Percentiles rank a stretch among this genome's conserved stretches.
These are phyloP conservation scores for Lacerta viridis DNA, from an alignment of 2,797 vertebrate genomes.

Conservation along the genomic window DNA sequence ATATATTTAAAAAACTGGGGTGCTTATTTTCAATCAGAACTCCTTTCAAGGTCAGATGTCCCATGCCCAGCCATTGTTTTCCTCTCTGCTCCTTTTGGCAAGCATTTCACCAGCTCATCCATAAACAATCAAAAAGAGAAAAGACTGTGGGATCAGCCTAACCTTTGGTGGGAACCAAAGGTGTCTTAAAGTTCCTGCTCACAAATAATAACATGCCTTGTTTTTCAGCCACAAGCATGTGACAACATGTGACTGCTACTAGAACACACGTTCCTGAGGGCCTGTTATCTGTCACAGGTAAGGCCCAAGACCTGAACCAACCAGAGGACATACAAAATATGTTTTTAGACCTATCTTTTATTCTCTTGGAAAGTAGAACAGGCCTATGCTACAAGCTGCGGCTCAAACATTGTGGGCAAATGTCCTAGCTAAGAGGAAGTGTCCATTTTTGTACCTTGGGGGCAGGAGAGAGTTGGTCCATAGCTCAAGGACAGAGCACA, in stretches of 20 bases:
- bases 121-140: constrained; percentile 80
- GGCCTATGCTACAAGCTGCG: not conserved
- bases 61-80: constrained; percentile 80
- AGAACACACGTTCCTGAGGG: not conserved
- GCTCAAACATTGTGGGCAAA: not conserved
- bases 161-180: constrained; percentile 68
- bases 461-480: not conserved
- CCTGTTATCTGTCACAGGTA: not conserved
- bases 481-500: not conserved
- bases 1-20: constrained; percentile 54
- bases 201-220: constrained; percentile 58
- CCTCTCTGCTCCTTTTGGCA: constrained; percentile 77
- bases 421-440: not conserved
- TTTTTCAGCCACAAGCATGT: constrained; percentile 6
- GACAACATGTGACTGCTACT: not conserved
- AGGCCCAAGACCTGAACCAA: not conserved
- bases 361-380: not conserved
- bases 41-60: constrained; percentile 82
- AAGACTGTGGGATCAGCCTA: constrained; percentile 76
- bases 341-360: not conserved
- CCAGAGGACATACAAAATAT: not conserved
- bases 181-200: constrained; percentile 56
- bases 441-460: not conserved
- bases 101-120: constrained; percentile 74
- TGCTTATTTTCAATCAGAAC: constrained; percentile 82